These are phyloP conservation scores for Bombus huntii DNA, from an alignment of 1,140 invertebrate species.

Conservation along the genomic window DNA sequence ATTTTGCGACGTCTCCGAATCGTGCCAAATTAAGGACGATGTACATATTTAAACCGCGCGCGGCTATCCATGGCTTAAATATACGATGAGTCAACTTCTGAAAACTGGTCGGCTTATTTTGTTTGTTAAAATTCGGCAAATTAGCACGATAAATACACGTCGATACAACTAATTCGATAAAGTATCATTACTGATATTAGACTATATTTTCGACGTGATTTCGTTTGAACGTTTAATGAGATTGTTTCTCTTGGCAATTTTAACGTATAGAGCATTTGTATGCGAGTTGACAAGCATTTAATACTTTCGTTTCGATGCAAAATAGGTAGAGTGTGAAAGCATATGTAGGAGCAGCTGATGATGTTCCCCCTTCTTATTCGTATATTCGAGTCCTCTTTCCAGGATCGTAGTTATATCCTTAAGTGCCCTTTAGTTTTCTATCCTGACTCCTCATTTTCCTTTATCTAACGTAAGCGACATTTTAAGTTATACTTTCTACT, in stretches of 20 bases:
- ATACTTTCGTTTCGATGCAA: slow-evolving; percentile 45
- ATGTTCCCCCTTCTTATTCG: slow-evolving; percentile 45
- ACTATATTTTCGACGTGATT: not conserved
- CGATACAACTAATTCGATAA: too few relatives aligned
- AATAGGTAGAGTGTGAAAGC: slow-evolving; percentile 58
- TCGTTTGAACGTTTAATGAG: not conserved
- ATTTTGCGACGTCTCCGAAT: slow-evolving; percentile 4
- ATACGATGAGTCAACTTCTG: slow-evolving; percentile 12
- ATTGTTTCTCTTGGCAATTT: not conserved
- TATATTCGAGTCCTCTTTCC: slow-evolving; percentile 4
- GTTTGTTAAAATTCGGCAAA: not conserved
- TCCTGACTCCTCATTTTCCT: not conserved
- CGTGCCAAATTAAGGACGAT: slow-evolving; percentile 10
- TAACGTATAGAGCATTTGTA: not conserved
- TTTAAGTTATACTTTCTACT: not conserved
- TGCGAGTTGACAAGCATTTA: slow-evolving; percentile 22
- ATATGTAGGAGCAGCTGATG: slow-evolving; percentile 45
- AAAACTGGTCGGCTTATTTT: slow-evolving; percentile 2
- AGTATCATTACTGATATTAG: not conserved
- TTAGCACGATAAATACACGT: not conserved
- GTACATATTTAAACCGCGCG: slow-evolving; percentile 32
- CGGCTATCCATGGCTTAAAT: slow-evolving; percentile 4
- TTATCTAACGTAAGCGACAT: not conserved
- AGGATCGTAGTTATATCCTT: not conserved
- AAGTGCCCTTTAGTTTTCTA: not conserved